phyloP scores from a whole-genome alignment of 2,113 vertebrate genomes.

The Podilymbus podiceps region DNA sequence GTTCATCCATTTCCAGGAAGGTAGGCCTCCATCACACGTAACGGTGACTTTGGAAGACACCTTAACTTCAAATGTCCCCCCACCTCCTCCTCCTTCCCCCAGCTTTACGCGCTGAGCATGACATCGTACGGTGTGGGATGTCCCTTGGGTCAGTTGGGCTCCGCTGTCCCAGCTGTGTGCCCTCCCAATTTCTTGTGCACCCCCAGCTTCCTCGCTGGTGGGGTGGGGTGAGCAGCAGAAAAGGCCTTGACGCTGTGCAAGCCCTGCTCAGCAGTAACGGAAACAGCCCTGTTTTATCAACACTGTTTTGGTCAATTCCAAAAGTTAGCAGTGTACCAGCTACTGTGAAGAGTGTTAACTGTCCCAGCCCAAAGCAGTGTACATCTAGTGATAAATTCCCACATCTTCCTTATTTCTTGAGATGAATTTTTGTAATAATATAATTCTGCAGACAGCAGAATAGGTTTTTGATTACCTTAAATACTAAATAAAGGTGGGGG shows the following conservation, averaged over 20 bases:
- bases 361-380: neutral
- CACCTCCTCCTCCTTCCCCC: neutral
- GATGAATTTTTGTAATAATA: neutral
- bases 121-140: accelerated
- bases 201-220: accelerated
- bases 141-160: neutral
- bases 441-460: neutral
- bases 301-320: neutral
- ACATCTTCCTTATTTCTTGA: neutral
- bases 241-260: neutral
- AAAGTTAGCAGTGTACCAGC: accelerated
- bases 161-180: neutral
- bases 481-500: neutral
- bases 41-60: accelerated
- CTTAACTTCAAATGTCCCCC: neutral
- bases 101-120: neutral
- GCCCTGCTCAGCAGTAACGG: neutral
- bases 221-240: neutral
- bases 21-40: accelerated
- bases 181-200: neutral
- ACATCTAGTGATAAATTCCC: neutral
- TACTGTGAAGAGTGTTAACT: neutral
- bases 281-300: neutral
- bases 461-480: neutral
- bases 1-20: neutral